A percentile compares a stretch with the other conserved stretches of the same genome.
Conservation (phyloP, 2,797 vertebrate species). For the Lagocephalus sceleratus region DNA sequence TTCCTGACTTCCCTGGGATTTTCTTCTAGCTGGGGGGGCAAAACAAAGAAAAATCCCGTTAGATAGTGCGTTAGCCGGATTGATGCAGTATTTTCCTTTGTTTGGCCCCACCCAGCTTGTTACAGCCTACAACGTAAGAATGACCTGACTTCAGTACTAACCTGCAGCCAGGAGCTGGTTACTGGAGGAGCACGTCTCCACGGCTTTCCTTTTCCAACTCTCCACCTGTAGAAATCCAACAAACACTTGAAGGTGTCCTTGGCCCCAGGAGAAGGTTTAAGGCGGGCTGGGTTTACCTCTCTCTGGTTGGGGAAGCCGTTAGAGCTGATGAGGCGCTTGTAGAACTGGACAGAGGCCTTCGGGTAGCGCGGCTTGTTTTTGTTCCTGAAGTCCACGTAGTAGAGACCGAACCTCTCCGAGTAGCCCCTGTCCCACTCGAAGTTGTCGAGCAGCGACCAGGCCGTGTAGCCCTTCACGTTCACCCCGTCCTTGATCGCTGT, state of each 20-base stretch:
- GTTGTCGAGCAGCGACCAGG: slow-evolving; percentile 90
- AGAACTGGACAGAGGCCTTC: slow-evolving; percentile 87
- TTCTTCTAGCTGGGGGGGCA: slow-evolving; percentile 69
- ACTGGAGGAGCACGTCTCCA: slow-evolving; percentile 82
- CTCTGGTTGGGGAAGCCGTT: slow-evolving; percentile 87
- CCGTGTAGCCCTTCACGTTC: slow-evolving; percentile 86
- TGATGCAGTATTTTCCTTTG: slow-evolving; percentile 64
- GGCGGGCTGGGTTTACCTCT: slow-evolving; percentile 70
- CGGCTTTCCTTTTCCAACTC: slow-evolving; percentile 79
- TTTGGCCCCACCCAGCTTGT: slow-evolving; percentile 59
- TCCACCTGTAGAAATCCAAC: slow-evolving; percentile 73
- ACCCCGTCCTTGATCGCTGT: slow-evolving; percentile 89
- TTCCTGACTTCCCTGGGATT: slow-evolving; percentile 67
- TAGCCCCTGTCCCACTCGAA: slow-evolving; percentile 94
- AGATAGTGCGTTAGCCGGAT: slow-evolving; percentile 45
- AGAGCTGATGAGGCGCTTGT: slow-evolving; percentile 85
- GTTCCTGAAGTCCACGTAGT: slow-evolving; percentile 83
- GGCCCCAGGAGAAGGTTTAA: no score
- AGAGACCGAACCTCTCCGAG: slow-evolving; percentile 86
- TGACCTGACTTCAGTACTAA: slow-evolving; percentile 40
- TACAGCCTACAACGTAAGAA: background rate
- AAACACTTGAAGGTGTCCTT: background rate
- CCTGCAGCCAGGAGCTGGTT: slow-evolving; percentile 84
- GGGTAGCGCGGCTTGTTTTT: slow-evolving; percentile 86
- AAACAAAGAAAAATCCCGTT: slow-evolving; percentile 73